Conservation (phyloP, 2,797 vertebrate species). For the Smutsia gigantea region DNA sequence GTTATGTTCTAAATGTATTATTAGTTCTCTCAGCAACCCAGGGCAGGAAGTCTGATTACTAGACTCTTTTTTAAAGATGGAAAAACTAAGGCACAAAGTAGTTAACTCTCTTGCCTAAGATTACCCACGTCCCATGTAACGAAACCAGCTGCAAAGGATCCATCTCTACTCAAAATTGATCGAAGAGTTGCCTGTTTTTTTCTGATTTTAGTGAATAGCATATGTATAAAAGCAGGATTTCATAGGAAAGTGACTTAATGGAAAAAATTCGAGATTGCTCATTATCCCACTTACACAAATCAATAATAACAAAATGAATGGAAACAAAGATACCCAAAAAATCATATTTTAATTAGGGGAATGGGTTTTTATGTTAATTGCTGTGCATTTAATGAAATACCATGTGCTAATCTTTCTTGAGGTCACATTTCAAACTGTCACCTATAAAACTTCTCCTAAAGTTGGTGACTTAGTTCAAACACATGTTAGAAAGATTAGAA, state of each 20-base stretch:
- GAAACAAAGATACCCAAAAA: conserved; percentile 56
- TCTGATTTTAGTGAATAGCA: background rate
- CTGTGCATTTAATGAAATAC: background rate
- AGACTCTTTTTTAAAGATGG: background rate
- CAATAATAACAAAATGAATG: conserved; percentile 45
- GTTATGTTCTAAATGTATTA: background rate
- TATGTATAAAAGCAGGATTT: conserved; percentile 7
- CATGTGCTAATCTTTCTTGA: background rate
- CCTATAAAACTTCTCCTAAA: conserved; percentile 8
- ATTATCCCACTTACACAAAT: conserved; percentile 46
- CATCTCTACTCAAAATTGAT: background rate
- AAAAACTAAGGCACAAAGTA: background rate
- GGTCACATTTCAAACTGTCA: conserved; percentile 19
- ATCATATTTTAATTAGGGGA: conserved; percentile 32
- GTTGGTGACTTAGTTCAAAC: conserved; percentile 43
- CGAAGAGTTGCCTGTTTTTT: background rate
- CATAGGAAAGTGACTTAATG: conserved; percentile 12
- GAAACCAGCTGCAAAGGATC: conserved; percentile 31
- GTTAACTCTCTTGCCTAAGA: background rate
- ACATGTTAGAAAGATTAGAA: background rate
- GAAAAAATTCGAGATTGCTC: conserved; percentile 40
- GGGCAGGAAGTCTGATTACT: background rate
- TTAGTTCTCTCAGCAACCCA: background rate
- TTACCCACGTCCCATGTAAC: background rate
- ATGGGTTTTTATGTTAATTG: conserved; percentile 21